These are phyloP conservation scores for Tragulus kanchil DNA, from an alignment of 2,113 vertebrate species.

Conservation along the genomic window DNA sequence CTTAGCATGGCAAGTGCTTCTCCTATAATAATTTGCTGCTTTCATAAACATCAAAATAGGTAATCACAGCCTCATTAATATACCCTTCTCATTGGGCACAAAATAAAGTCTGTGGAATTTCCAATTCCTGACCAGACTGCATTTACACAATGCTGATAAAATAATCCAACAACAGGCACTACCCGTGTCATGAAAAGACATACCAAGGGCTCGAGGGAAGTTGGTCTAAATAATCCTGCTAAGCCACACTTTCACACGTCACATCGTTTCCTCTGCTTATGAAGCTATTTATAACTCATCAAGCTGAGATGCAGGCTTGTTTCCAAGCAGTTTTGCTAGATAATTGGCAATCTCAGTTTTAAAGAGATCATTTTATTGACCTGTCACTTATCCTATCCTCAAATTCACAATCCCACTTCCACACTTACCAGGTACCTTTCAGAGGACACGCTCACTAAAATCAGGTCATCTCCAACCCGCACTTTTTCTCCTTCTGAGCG, in stretches of 20 bases:
- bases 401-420: neutral
- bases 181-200: too few species aligned
- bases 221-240: too few species aligned
- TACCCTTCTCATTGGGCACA: neutral
- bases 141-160: neutral
- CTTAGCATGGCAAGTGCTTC: neutral
- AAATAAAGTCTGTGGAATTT: neutral
- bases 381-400: neutral
- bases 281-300: neutral
- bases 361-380: neutral
- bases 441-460: conserved; percentile 98
- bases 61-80: neutral
- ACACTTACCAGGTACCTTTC: conserved; percentile 97
- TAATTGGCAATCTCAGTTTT: neutral
- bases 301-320: neutral
- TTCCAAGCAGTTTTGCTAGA: neutral
- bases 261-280: neutral
- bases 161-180: neutral
- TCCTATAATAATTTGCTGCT: neutral
- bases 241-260: too few species aligned
- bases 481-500: conserved; percentile 98
- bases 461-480: conserved; percentile 97
- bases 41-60: neutral
- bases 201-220: neutral
- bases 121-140: neutral